Conservation (phyloP, 2,888 invertebrate species). For the Muschampia plurimacula region DNA sequence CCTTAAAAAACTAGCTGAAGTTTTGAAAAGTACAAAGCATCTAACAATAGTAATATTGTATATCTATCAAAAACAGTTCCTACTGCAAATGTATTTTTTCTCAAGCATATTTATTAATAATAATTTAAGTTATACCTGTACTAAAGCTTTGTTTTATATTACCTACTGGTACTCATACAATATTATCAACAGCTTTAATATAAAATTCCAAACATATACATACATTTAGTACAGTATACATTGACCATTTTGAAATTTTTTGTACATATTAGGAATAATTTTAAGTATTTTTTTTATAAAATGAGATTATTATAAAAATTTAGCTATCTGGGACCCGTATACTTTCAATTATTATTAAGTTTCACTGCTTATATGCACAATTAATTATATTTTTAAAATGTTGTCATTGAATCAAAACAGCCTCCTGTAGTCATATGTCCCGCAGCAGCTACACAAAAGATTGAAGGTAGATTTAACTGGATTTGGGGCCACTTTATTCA, state of each 20-base stretch:
- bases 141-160: constrained; percentile 25
- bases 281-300: not conserved
- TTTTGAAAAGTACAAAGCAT: constrained; percentile 28
- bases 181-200: constrained; percentile 7
- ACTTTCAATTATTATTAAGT: not conserved
- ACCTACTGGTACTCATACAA: constrained; percentile 11
- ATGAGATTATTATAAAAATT: not conserved
- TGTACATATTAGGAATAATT: not conserved
- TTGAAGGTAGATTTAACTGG: not conserved
- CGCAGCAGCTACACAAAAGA: not conserved
- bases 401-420: not conserved
- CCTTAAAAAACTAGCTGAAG: constrained; percentile 1
- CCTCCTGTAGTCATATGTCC: not conserved
- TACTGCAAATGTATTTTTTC: not conserved
- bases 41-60: constrained; percentile 26
- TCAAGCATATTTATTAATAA: not conserved
- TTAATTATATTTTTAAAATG: not conserved
- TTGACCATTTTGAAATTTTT: not conserved
- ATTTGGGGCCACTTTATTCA: not conserved
- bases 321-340: constrained; percentile 2
- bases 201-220: constrained; percentile 7
- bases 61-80: constrained; percentile 30
- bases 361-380: not conserved
- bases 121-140: not conserved
- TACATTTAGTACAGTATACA: not conserved